A percentile compares a stretch with the other conserved stretches of the same genome.
Conservation (phyloP, 2,113 vertebrate genomes). For the Hippocampus guttulatus region DNA sequence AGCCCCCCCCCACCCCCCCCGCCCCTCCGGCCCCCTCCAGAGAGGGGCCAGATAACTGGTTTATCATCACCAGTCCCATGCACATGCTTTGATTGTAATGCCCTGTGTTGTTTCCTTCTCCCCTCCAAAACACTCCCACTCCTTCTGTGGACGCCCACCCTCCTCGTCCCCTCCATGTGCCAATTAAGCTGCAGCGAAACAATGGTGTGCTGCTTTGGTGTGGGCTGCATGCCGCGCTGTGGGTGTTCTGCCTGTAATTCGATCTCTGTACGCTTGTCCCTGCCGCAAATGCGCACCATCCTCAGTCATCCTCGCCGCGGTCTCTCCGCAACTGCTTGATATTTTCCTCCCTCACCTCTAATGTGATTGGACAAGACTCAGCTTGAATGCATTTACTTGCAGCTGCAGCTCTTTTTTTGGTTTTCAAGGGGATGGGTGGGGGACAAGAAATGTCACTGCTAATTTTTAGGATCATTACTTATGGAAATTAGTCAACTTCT, state of each 20-base stretch:
- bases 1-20: constrained; percentile 60
- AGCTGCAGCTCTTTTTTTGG: neutral
- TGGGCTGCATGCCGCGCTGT: constrained; percentile 85
- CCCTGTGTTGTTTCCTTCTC: constrained; percentile 82
- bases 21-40: constrained; percentile 49
- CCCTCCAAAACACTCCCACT: constrained; percentile 21
- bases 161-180: constrained; percentile 77
- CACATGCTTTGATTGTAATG: constrained; percentile 86
- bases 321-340: constrained; percentile 25
- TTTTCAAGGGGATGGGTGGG: neutral
- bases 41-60: constrained; percentile 74
- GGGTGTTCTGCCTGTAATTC: constrained; percentile 84
- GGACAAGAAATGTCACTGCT: neutral
- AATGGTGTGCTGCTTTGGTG: constrained; percentile 85
- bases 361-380: constrained; percentile 13
- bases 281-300: constrained; percentile 54
- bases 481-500: neutral
- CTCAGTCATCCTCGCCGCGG: constrained; percentile 27
- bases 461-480: neutral
- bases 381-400: constrained; percentile 2
- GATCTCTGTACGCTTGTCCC: constrained; percentile 53
- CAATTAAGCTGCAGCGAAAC: constrained; percentile 94
- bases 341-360: constrained; percentile 18
- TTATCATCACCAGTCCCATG: constrained; percentile 81
- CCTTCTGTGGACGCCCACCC: constrained; percentile 64